phyloP scores from a whole-genome alignment of 2,888 invertebrate species.

The Aelia acuminata region DNA sequence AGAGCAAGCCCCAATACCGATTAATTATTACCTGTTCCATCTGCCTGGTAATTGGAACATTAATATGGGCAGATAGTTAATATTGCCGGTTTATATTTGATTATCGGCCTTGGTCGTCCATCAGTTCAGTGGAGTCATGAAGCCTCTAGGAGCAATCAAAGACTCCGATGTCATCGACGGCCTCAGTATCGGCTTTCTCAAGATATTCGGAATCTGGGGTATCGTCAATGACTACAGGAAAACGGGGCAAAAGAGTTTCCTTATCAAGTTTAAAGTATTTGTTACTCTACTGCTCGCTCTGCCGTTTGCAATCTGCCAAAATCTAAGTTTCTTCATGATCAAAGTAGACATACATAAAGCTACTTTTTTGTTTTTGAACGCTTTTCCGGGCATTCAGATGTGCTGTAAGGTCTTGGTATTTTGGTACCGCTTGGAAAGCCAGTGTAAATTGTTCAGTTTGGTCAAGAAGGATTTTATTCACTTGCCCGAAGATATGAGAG shows the following conservation, averaged over 20 bases:
- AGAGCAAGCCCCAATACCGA: background rate
- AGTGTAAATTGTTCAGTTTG: background rate
- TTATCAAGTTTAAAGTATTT: background rate
- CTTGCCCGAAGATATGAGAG: background rate
- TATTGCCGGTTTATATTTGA: background rate
- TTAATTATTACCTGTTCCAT: constrained; percentile 9
- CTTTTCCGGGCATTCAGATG: background rate
- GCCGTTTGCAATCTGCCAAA: background rate
- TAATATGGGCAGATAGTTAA: background rate
- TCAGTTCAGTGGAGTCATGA: constrained; percentile 16
- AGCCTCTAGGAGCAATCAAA: background rate
- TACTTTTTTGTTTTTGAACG: background rate
- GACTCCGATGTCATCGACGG: constrained; percentile 13
- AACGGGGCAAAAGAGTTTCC: background rate
- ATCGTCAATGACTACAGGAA: constrained; percentile 31
- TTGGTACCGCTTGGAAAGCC: constrained; percentile 11
- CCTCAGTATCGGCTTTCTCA: background rate
- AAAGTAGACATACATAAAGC: background rate
- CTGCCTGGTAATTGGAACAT: constrained; percentile 1
- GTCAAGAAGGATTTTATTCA: background rate
- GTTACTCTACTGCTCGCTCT: background rate
- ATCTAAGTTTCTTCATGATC: constrained; percentile 8
- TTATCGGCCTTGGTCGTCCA: background rate
- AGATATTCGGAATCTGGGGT: background rate
- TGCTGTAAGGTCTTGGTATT: background rate